Conservation (phyloP, 2,888 invertebrate species). For the Tetranychus truncatus region DNA sequence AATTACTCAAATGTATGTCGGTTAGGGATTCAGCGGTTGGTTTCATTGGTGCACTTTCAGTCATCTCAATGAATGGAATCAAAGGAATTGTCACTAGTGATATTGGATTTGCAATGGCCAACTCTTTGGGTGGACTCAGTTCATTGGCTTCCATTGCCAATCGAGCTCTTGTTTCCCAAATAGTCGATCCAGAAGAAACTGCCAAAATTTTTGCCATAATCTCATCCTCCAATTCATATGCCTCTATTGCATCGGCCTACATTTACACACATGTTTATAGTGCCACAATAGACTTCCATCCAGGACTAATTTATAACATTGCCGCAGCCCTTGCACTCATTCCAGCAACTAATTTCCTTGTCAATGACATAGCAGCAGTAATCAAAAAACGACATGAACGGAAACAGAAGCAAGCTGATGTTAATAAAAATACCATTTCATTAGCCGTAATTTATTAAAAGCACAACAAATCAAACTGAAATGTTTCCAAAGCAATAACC, state of each 20-base stretch:
- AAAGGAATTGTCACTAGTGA: background rate
- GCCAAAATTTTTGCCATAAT: background rate
- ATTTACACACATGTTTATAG: background rate
- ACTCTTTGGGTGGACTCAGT: background rate
- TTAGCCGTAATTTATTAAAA: too few species aligned
- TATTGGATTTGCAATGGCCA: background rate
- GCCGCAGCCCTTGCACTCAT: background rate
- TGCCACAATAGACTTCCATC: background rate
- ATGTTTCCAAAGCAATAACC: too few species aligned
- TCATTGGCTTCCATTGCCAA: background rate
- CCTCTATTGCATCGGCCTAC: background rate
- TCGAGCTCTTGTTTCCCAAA: background rate
- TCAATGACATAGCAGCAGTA: background rate
- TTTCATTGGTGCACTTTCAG: background rate
- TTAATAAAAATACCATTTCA: too few species aligned
- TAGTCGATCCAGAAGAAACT: background rate
- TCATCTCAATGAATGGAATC: background rate
- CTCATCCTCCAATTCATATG: background rate
- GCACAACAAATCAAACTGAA: too few species aligned
- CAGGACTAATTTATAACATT: background rate
- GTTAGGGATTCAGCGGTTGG: background rate
- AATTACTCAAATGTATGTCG: background rate
- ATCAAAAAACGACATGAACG: too few species aligned
- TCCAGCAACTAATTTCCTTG: background rate
- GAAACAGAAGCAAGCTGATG: too few species aligned